Percentiles rank a stretch among this genome's conserved stretches.
Conservation (phyloP, 2,888 invertebrate species). For the Cremastobaeus sp. region DNA sequence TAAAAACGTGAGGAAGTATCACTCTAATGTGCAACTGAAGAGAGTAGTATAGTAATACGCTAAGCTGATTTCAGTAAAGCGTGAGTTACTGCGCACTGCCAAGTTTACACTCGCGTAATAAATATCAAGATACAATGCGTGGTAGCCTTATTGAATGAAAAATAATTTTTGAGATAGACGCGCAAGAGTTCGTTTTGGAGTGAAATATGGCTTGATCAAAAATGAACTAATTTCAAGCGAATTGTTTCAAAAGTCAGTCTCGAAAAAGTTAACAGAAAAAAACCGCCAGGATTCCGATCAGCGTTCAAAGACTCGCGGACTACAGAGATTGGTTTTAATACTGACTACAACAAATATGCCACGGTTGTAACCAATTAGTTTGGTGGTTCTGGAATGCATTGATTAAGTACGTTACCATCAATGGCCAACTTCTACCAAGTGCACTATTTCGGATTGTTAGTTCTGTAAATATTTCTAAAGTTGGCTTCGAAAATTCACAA, state of each 20-base stretch:
- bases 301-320: too few relatives aligned
- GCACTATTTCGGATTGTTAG: too few relatives aligned
- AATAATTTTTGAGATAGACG: background rate
- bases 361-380: conserved; percentile 20
- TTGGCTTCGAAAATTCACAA: too few relatives aligned
- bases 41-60: conserved; percentile 27
- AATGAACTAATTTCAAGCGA: too few relatives aligned
- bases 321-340: too few relatives aligned
- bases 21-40: conserved; percentile 33
- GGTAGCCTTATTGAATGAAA: conserved; percentile 34
- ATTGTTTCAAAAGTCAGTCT: too few relatives aligned
- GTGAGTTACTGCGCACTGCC: conserved; percentile 31
- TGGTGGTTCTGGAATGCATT: background rate
- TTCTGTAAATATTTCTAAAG: conserved; percentile 19
- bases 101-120: conserved; percentile 46
- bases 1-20: conserved; percentile 29
- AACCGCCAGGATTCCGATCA: too few relatives aligned
- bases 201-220: too few relatives aligned
- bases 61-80: conserved; percentile 33
- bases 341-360: too few relatives aligned
- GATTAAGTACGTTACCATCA: conserved; percentile 16
- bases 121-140: conserved; percentile 38
- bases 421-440: too few relatives aligned
- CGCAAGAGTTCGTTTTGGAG: too few relatives aligned
- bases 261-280: too few relatives aligned